These are phyloP conservation scores for Lophotriccus pileatus DNA, from an alignment of 2,797 vertebrate genomes.

Conservation along the genomic window DNA sequence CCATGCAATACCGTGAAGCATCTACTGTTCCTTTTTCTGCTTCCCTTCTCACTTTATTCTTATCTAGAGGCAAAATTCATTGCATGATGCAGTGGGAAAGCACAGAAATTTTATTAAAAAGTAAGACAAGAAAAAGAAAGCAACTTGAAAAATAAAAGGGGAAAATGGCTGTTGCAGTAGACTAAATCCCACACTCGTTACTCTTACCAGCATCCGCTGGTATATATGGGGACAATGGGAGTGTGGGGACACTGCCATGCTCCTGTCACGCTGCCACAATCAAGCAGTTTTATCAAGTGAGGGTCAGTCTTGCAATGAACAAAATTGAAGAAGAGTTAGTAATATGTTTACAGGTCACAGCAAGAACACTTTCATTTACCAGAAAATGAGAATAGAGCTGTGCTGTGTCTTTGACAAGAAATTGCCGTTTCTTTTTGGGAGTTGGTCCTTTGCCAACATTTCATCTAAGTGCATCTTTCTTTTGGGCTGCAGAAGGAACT, in stretches of 20 bases:
- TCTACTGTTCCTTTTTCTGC: background rate
- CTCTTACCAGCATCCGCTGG: background rate
- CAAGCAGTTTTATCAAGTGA: background rate
- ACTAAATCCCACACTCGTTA: background rate
- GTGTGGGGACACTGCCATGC: background rate
- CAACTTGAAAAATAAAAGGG: background rate
- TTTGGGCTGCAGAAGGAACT: slow-evolving; percentile 42
- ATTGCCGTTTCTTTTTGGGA: slow-evolving; percentile 16
- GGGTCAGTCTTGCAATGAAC: background rate
- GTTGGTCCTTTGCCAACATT: slow-evolving; percentile 27
- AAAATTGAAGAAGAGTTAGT: background rate
- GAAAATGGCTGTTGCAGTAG: background rate
- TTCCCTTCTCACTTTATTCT: background rate
- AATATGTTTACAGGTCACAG: slow-evolving; percentile 19
- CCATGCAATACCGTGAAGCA: background rate
- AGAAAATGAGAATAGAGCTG: slow-evolving; percentile 50
- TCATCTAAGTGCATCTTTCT: slow-evolving; percentile 49
- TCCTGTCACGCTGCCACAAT: background rate
- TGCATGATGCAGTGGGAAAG: background rate
- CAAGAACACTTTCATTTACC: slow-evolving; percentile 38
- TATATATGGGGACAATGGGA: background rate
- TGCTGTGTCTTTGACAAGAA: slow-evolving; percentile 35
- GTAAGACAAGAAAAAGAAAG: background rate
- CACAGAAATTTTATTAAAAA: slow-evolving; percentile 7
- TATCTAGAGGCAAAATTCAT: slow-evolving; percentile 36